These are phyloP conservation scores for Spodoptera exigua DNA, from an alignment of 2,888 invertebrate species.

Conservation along the genomic window DNA sequence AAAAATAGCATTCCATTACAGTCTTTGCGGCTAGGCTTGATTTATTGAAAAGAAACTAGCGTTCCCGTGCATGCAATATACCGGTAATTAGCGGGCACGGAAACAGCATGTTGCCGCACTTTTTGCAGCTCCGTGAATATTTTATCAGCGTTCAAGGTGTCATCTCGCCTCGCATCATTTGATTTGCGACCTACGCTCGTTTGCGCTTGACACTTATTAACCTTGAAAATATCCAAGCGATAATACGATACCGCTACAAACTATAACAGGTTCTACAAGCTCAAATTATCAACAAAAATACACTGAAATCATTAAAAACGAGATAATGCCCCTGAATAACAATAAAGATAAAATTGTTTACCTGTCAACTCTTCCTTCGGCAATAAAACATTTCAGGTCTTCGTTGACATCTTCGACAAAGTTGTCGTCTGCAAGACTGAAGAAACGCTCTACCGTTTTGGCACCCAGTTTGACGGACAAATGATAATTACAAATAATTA, in stretches of 20 bases:
- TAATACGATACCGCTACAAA: conserved; percentile 13
- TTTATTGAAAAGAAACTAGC: conserved; percentile 33
- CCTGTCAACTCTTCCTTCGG: conserved; percentile 86
- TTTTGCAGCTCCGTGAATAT: conserved; percentile 68
- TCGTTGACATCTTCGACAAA: conserved; percentile 87
- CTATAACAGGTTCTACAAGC: conserved; percentile 9
- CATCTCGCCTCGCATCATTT: conserved; percentile 76
- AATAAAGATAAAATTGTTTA: conserved; percentile 79
- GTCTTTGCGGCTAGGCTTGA: conserved; percentile 11
- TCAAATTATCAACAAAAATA: conserved; percentile 9
- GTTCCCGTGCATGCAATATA: conserved; percentile 37
- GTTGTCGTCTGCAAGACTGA: conserved; percentile 84
- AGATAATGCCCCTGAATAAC: conserved; percentile 51
- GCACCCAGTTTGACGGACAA: conserved; percentile 87
- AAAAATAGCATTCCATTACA: conserved; percentile 19
- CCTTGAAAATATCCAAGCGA: conserved; percentile 77
- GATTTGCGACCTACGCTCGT: conserved; percentile 72
- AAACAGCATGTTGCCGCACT: conserved; percentile 45
- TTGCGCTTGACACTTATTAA: conserved; percentile 76
- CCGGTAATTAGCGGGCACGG: conserved; percentile 37
- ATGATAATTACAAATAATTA: conserved; percentile 68
- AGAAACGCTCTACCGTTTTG: conserved; percentile 86
- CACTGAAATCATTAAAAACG: conserved; percentile 25
- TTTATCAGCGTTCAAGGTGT: conserved; percentile 73
- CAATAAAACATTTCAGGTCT: conserved; percentile 86